phyloP scores from a whole-genome alignment of 2,113 vertebrate species.

The Ptychochromis oligacanthus region DNA sequence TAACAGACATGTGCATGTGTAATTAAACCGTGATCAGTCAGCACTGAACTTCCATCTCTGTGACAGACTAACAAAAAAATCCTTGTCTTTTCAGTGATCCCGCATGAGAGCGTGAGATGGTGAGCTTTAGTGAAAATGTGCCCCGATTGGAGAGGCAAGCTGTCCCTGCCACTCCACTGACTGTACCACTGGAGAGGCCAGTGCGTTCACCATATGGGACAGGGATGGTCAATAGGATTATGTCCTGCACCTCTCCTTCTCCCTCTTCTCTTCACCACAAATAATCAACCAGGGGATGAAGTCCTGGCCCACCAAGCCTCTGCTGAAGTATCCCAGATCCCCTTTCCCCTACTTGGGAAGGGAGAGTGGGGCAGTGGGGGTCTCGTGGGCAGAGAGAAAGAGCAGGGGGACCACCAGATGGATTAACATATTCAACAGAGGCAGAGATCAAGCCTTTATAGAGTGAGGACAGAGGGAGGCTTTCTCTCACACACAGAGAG shows the following conservation, averaged over 20 bases:
- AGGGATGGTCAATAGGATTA: constrained; percentile 81
- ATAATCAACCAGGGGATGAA: constrained; percentile 79
- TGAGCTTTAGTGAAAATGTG: constrained; percentile 43
- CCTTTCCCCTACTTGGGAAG: constrained; percentile 66
- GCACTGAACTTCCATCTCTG: constrained; percentile 8
- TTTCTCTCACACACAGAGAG: constrained; percentile 67
- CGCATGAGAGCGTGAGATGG: constrained; percentile 46
- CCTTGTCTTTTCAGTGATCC: constrained; percentile 46
- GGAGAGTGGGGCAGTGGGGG: constrained; percentile 72
- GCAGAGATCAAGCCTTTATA: constrained; percentile 81
- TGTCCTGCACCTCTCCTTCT: constrained; percentile 71
- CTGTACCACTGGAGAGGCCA: constrained; percentile 77
- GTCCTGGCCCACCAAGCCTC: constrained; percentile 70
- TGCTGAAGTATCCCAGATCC: constrained; percentile 63
- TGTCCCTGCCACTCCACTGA: constrained; percentile 73
- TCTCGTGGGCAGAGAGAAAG: constrained; percentile 74
- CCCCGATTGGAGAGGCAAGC: constrained; percentile 72
- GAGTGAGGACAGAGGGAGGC: constrained; percentile 73
- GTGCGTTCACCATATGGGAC: constrained; percentile 79
- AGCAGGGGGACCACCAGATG: constrained; percentile 66
- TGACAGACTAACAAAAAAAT: constrained; percentile 22
- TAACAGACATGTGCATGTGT: background rate
- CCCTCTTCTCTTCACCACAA: constrained; percentile 69
- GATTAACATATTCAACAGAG: constrained; percentile 85
- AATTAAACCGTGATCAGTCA: constrained; percentile 18